Base-by-base conservation (phyloP, 2,797 vertebrate species). In the Acrossocheilus fasciatus region DNA sequence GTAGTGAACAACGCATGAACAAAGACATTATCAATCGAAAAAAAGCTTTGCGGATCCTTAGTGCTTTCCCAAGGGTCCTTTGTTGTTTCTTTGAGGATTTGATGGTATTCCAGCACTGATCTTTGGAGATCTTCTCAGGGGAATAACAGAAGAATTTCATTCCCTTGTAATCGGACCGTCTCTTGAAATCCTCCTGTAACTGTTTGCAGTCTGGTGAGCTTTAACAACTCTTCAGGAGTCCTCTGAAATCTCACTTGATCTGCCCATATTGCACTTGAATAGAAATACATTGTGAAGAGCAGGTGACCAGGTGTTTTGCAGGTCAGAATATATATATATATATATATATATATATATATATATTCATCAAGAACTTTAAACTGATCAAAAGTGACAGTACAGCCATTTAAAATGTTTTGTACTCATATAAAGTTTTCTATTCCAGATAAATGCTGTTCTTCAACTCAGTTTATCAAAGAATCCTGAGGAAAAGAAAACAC, bases 171-270 rank as follows among this genome's bases (percentile, higher is more conserved):
- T 26, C n/a, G 41, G 57, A 64, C 57, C 2, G 0, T 68, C 15
- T 80, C 59, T 47, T 74, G 70, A 75, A 86, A 81, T 50, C 59
- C 39, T 86, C 15, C 36, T 30, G 34, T 57, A 57, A 36, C 74
- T 23, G n/a, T 30, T 80, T 80, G 26, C 20, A 45, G 77, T 79
- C 77, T 12, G 4, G 36, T 45, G 57, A 12, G 39, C 12, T 86
- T 86, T 54, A 45, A 43, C 39, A 80, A 47, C 62, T 81, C 78
- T 62, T 79, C 54, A 41, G 39, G 23, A 43, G 36, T 62, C 57
- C 54, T 78, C 52, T 10, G 23, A 78, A 62, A 66, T 64, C 41
- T 50, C 43, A 20, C 41, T 68, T 50, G 41, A 68, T 81, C 78
- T 50, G 9, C 59, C 12, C 80, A 76, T 43, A 66, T 36, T 76